Conservation (phyloP, 2,797 vertebrate species). For the Enteromius fasciolatus region DNA sequence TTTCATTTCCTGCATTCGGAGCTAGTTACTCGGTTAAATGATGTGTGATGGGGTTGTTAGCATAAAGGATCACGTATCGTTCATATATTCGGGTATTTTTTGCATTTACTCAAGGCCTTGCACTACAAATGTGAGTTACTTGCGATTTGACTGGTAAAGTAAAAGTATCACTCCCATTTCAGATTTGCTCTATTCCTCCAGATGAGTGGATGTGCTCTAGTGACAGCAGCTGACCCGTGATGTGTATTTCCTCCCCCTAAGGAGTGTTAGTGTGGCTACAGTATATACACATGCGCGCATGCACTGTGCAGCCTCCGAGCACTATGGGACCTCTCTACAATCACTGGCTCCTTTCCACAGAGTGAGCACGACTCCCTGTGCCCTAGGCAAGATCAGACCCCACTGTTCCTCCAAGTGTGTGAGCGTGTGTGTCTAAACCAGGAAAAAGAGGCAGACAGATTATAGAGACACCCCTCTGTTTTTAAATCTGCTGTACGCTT, state of each 20-base stretch:
- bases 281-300: conserved; percentile 29
- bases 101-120: neutral
- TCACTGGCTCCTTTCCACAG: conserved; percentile 49
- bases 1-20: conserved; percentile 21
- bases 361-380: conserved; percentile 44
- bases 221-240: conserved; percentile 57
- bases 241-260: conserved; percentile 54
- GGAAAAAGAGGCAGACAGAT: neutral
- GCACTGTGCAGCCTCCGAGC: conserved; percentile 19
- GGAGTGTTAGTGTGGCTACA: conserved; percentile 41
- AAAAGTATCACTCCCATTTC: neutral
- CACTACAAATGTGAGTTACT: neutral
- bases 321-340: conserved; percentile 46
- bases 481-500: conserved; percentile 18
- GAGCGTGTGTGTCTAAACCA: conserved; percentile 26
- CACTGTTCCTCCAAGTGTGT: conserved; percentile 27
- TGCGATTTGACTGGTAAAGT: neutral
- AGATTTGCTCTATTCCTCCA: conserved; percentile 21
- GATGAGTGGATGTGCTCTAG: conserved; percentile 45
- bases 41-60: conserved; percentile 24
- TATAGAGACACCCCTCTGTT: conserved; percentile 9
- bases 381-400: conserved; percentile 42
- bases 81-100: neutral
- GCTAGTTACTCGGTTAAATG: conserved; percentile 18
- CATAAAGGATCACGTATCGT: neutral